Evolutionary conservation across 37 sponge, comb jelly and placozoan genomes (phyloP).

Genomic region (Cliona cf. orientalis): DNA sequence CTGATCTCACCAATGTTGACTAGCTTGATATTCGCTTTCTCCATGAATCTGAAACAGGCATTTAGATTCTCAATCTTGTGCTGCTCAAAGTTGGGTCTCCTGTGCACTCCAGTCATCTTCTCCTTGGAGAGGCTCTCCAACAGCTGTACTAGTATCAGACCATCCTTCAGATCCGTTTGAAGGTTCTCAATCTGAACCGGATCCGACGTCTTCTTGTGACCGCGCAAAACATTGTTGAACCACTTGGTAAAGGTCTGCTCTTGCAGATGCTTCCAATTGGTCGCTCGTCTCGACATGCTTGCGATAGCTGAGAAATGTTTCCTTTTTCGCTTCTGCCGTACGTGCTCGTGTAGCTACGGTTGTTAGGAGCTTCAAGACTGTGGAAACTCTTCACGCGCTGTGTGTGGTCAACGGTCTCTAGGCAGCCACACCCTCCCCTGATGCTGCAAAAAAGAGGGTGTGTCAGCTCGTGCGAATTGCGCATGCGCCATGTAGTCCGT

Average conservation of each 20-base stretch:
- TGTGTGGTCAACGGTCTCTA: too few relatives aligned
- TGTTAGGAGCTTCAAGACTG: too few relatives aligned
- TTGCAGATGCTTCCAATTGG: constrained; percentile 91
- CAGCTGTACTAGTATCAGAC: constrained; percentile 81
- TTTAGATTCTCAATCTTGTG: constrained; percentile 84
- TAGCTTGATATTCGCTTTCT: constrained; percentile 71
- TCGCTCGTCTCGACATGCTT: too few relatives aligned
- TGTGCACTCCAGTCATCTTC: constrained; percentile 28
- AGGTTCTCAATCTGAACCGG: constrained; percentile 60
- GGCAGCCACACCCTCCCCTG: too few relatives aligned
- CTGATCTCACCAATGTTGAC: constrained; percentile 87
- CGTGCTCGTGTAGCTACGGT: too few relatives aligned
- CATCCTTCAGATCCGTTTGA: constrained; percentile 85
- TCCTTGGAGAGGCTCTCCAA: constrained; percentile 71
- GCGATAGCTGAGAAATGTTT: too few relatives aligned
- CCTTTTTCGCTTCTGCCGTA: too few relatives aligned
- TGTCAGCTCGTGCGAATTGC: too few relatives aligned
- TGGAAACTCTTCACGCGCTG: too few relatives aligned
- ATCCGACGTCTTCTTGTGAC: constrained; percentile 39
- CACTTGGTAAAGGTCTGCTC: constrained; percentile 93
- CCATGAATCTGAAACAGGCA: constrained; percentile 69
- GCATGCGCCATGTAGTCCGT: too few relatives aligned
- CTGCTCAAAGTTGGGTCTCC: constrained; percentile 59
- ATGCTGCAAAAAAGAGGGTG: too few relatives aligned
- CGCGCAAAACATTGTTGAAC: constrained; percentile 86